A percentile compares a stretch with the other conserved stretches of the same genome.
Conservation (phyloP, 2,888 invertebrate genomes). For the Dicyrtomina minuta region DNA sequence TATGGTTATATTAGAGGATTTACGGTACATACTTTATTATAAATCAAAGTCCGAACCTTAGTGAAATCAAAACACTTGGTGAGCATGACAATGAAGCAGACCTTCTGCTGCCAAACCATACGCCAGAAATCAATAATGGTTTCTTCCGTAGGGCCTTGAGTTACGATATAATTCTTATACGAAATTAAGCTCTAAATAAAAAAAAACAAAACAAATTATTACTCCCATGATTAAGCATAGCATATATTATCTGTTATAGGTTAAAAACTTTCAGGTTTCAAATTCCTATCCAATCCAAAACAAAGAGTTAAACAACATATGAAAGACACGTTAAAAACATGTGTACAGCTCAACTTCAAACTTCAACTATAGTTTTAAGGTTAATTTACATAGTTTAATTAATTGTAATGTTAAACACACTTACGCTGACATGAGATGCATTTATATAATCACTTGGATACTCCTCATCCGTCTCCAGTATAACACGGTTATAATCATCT, state of each 20-base stretch:
- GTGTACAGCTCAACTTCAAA: no score
- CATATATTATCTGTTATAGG: no score
- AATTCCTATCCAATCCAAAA: no score
- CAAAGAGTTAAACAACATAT: no score
- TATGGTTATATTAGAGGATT: no score
- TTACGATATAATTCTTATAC: slow-evolving; percentile 91
- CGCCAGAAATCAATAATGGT: slow-evolving; percentile 96
- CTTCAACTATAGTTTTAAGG: no score
- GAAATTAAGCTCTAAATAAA: slow-evolving; percentile 76
- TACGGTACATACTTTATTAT: no score
- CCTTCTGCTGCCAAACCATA: slow-evolving; percentile 97
- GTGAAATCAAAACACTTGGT: slow-evolving; percentile 99
- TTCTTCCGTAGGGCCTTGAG: slow-evolving; percentile 85
- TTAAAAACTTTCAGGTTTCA: no score
- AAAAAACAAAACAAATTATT: neutral
- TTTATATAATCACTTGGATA: slow-evolving; percentile 86
- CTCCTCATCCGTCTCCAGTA: slow-evolving; percentile 75
- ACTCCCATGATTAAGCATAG: no score
- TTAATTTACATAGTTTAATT: neutral
- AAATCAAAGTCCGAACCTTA: no score
- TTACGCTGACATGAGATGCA: slow-evolving; percentile 88
- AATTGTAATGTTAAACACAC: neutral
- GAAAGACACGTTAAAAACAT: no score
- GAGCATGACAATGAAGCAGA: slow-evolving; percentile 96
- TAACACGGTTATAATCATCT: slow-evolving; percentile 93